phyloP scores from a whole-genome alignment of 1,140 invertebrate species.

The Adoxophyes honmai region DNA sequence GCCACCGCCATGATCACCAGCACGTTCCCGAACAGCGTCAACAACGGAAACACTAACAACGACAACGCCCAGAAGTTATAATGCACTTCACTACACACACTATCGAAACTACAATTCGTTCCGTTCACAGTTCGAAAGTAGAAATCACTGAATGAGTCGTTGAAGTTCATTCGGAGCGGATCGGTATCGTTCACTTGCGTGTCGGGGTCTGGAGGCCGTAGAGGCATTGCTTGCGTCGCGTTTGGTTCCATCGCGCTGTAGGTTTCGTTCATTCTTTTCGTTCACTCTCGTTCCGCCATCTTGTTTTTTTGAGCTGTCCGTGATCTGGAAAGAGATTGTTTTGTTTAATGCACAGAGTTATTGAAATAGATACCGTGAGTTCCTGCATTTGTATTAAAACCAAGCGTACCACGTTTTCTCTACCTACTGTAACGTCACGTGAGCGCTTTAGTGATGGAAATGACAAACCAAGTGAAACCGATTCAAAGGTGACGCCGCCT shows the following conservation, averaged over 20 bases:
- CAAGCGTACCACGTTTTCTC: too few relatives aligned
- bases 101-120: neutral
- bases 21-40: constrained; percentile 97
- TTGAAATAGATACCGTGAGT: too few relatives aligned
- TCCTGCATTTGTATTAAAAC: too few relatives aligned
- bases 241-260: too few relatives aligned
- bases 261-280: neutral
- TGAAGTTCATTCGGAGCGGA: constrained; percentile 6
- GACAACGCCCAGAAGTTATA: constrained; percentile 92
- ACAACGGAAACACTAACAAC: constrained; percentile 92
- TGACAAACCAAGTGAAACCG: too few relatives aligned
- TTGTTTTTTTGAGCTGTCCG: neutral
- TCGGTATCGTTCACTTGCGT: neutral
- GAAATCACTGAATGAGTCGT: neutral
- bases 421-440: too few relatives aligned
- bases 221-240: neutral
- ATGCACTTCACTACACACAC: constrained; percentile 5
- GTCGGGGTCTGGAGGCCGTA: neutral
- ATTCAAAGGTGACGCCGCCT: too few relatives aligned
- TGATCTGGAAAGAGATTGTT: constrained; percentile 2
- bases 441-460: too few relatives aligned
- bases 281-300: neutral
- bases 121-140: constrained; percentile 2
- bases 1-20: constrained; percentile 96
- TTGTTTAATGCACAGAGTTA: neutral